Evolutionary conservation across 2,888 invertebrate species (phyloP).

Genomic region (Heliconius erato): DNA sequence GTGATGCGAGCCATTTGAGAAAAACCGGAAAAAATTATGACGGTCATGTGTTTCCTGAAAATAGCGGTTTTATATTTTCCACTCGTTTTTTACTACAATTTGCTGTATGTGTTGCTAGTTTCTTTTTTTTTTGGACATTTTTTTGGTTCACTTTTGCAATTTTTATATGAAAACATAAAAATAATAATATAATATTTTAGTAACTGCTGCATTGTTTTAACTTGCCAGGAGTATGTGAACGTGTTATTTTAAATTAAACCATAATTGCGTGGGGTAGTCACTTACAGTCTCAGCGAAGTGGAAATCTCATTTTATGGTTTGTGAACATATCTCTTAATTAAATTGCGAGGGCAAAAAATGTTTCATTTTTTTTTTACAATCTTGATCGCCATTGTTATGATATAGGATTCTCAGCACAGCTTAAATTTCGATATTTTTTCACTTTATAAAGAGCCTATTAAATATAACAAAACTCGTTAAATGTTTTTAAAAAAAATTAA

Average conservation of each 20-base stretch:
- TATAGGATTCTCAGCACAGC: background rate
- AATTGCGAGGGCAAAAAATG: conserved; percentile 55
- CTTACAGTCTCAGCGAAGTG: conserved; percentile 49
- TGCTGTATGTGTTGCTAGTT: background rate
- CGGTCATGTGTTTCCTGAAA: conserved; percentile 24
- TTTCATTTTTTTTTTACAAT: conserved; percentile 30
- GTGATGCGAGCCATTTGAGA: conserved; percentile 46
- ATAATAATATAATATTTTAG: conserved; percentile 24
- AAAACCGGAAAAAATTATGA: conserved; percentile 44
- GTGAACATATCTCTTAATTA: conserved; percentile 66
- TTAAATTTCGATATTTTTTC: background rate
- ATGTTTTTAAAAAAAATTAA: too few species aligned
- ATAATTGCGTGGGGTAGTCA: conserved; percentile 50
- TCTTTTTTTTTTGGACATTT: background rate
- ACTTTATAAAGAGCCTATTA: background rate
- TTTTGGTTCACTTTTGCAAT: background rate
- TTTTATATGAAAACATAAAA: conserved; percentile 11
- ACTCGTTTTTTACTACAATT: background rate
- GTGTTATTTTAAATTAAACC: conserved; percentile 41
- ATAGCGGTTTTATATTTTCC: conserved; percentile 20
- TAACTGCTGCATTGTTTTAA: conserved; percentile 18
- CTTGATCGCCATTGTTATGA: conserved; percentile 6
- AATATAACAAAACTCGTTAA: background rate
- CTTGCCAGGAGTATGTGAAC: conserved; percentile 24
- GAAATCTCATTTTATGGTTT: conserved; percentile 73